Base-by-base conservation (phyloP, 2,113 vertebrate genomes). In the Stigmatopora argus region DNA sequence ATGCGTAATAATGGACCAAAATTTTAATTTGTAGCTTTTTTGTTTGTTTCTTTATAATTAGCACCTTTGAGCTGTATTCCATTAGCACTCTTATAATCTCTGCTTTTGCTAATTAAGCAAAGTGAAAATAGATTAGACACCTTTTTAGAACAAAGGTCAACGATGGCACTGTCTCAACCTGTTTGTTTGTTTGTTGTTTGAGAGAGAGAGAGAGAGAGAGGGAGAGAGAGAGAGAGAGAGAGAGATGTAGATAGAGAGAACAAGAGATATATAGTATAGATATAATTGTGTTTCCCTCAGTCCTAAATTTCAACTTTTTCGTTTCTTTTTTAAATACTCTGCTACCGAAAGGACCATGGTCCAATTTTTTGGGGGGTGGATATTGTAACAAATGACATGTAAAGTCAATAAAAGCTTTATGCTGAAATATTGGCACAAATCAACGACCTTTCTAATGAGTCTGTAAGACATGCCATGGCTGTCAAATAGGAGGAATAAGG, bases 141-240 rank as follows among this genome's bases (percentile, higher is more conserved):
- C 82, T 82, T 85, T 90, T 91, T 91, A 90, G 89, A 91, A 90
- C 90, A 91, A 90, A 90, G 90, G 90, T 91, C 90, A 91, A 81
- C 78, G 83, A 85, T 89, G 82, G 86, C 84, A 88, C 72, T 78
- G 80, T 77, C 75, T 78, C 75, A 45, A 67, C 75, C 71, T 83
- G 87, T 89, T 89, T 90, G 86, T 87, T 86, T 90, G 86, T 86
- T 86, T 83, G 86, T 89, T 89, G 89, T 85, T 87, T 85, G 88
- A 84, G 81, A 80, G 70, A 44, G 58, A 21, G 7, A 31, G 3
- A 26, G 13, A 53, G n/a, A 26, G 52, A 19, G 18, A n/a, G 1
- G n/a, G 47, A 49, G 47, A 49, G 47, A 49, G 47, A 84, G 81
- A 80, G 70, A 44, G 58, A 21, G 7, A 26, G 13, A 53, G n/a